phyloP scores from a whole-genome alignment of 2,888 invertebrate genomes.

The Tachina lurida region DNA sequence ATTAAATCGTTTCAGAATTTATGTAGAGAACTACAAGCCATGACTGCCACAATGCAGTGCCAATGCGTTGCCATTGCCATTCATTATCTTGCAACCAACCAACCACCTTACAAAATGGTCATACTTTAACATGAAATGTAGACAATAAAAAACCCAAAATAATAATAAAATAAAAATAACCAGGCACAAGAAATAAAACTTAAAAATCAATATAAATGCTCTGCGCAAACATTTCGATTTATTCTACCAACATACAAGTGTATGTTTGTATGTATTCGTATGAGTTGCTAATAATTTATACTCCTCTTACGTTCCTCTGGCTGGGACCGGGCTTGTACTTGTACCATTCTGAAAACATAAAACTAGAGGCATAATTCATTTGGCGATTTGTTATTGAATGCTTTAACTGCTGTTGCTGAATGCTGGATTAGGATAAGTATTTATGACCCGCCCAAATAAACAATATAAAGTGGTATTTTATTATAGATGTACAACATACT shows the following conservation, averaged over 20 bases:
- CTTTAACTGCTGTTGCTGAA: constrained; percentile 59
- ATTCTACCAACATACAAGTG: constrained; percentile 13
- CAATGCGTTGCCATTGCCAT: constrained; percentile 59
- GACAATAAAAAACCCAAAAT: constrained; percentile 43
- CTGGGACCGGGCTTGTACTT: constrained; percentile 6
- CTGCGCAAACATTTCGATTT: constrained; percentile 54
- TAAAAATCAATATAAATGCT: constrained; percentile 67
- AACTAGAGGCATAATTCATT: constrained; percentile 78
- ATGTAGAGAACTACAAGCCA: constrained; percentile 65
- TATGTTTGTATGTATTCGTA: not conserved
- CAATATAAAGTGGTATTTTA: constrained; percentile 47
- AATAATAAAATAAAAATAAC: constrained; percentile 45
- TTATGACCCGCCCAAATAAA: constrained; percentile 57
- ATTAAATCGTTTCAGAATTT: constrained; percentile 72
- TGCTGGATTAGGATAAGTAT: constrained; percentile 56
- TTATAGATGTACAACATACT: constrained; percentile 22
- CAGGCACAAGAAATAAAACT: constrained; percentile 59
- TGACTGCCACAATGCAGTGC: constrained; percentile 63
- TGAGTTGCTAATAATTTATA: constrained; percentile 62
- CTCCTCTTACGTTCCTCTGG: not conserved
- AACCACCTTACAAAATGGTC: constrained; percentile 60
- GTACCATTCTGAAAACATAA: constrained; percentile 73
- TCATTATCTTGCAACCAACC: constrained; percentile 39
- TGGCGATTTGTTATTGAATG: constrained; percentile 80
- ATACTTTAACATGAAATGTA: constrained; percentile 55